phyloP scores from a whole-genome alignment of 2,113 vertebrate species.

The Vulpes lagopus region DNA sequence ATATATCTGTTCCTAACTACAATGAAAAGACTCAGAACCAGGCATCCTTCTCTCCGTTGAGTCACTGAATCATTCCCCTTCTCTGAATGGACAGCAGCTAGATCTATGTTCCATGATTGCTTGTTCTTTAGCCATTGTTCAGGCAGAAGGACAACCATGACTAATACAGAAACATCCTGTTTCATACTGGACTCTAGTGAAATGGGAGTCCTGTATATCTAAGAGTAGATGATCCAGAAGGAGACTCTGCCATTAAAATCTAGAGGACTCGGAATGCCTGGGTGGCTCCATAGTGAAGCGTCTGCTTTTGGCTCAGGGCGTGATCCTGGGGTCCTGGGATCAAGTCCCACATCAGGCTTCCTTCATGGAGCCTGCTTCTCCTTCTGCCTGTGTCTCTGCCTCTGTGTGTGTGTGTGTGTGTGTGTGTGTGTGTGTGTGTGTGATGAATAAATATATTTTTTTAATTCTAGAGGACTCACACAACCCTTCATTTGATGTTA shows the following conservation, averaged over 20 bases:
- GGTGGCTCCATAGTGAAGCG: too few relatives aligned
- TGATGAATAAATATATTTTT: too few relatives aligned
- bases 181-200: conserved; percentile 80
- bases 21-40: not conserved
- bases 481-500: conserved; percentile 78
- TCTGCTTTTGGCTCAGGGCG: too few relatives aligned
- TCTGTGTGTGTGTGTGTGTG: too few relatives aligned
- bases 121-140: conserved; percentile 82
- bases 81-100: conserved; percentile 57
- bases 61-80: not conserved
- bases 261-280: conserved; percentile 70
- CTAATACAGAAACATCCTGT: conserved; percentile 73
- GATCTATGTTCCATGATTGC: conserved; percentile 73
- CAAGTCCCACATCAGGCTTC: too few relatives aligned
- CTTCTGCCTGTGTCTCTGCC: too few relatives aligned
- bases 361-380: too few relatives aligned
- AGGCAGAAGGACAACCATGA: conserved; percentile 81
- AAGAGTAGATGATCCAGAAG: conserved; percentile 74
- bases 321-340: too few relatives aligned
- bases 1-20: not conserved
- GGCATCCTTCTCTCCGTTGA: not conserved
- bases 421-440: too few relatives aligned
- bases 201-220: conserved; percentile 71
- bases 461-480: conserved; percentile 74
- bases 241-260: conserved; percentile 73